Percentiles rank a stretch among this genome's conserved stretches.
phyloP scores from a whole-genome alignment of 2,888 invertebrate species.

The Anoncus sp. region DNA sequence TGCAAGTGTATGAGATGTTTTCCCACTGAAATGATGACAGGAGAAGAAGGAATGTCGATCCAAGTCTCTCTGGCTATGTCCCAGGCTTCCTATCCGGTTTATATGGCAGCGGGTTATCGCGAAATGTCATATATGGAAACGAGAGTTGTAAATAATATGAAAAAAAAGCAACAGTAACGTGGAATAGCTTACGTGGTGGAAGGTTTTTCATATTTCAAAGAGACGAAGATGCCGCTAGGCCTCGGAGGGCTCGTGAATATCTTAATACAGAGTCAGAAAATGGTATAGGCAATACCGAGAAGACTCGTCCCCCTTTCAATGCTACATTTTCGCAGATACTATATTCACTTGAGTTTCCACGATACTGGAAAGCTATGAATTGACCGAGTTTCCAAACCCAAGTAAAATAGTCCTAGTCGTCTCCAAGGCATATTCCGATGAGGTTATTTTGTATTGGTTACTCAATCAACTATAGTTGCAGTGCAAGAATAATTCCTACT shows the following conservation, averaged over 20 bases:
- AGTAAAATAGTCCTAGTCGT: background rate
- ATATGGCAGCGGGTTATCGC: constrained; percentile 71
- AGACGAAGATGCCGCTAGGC: constrained; percentile 69
- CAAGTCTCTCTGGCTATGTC: background rate
- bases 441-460: no score
- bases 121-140: constrained; percentile 62
- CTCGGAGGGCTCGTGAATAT: constrained; percentile 81
- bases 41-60: background rate
- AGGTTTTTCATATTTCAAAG: constrained; percentile 78
- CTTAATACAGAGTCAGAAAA: constrained; percentile 80
- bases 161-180: no score
- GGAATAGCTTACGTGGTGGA: constrained; percentile 30
- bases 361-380: background rate
- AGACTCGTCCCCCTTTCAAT: constrained; percentile 18
- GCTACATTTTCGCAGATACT: background rate
- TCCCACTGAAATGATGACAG: constrained; percentile 73
- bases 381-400: background rate
- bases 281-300: constrained; percentile 42
- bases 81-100: no score
- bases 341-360: background rate
- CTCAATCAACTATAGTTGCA: no score
- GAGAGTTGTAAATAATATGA: constrained; percentile 78
- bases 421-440: no score
- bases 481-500: no score
- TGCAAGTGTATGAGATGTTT: no score